A percentile compares a stretch with the other conserved stretches of the same genome.
Conservation (phyloP, 2,888 invertebrate species). For the Cacoxenus indagator region DNA sequence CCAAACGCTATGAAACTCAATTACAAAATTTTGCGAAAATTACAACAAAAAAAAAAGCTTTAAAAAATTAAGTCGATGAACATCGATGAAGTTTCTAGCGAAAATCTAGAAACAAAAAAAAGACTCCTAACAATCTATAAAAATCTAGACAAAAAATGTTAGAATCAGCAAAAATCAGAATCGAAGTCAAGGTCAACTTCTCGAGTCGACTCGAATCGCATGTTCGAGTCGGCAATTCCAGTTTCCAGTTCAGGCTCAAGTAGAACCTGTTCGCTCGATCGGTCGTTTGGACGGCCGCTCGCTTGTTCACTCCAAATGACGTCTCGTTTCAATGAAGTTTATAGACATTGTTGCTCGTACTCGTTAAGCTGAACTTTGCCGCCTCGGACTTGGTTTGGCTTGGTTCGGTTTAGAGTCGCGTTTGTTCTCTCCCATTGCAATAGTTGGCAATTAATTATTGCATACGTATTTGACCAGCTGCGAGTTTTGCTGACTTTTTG, state of each 20-base stretch:
- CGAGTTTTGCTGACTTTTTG: background rate
- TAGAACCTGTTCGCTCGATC: constrained; percentile 5
- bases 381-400: background rate
- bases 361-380: background rate
- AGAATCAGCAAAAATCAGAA: background rate
- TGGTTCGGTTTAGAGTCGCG: background rate
- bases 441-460: background rate
- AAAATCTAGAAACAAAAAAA: background rate
- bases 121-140: too few relatives aligned
- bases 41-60: too few relatives aligned
- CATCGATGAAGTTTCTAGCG: too few relatives aligned
- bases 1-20: too few relatives aligned
- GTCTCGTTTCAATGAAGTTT: background rate
- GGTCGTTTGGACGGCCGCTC: background rate
- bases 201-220: background rate
- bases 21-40: too few relatives aligned
- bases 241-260: constrained; percentile 1
- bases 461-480: background rate
- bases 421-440: background rate
- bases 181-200: constrained; percentile 13
- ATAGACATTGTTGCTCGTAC: background rate
- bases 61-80: too few relatives aligned
- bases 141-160: background rate
- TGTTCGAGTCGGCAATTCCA: background rate
- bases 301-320: background rate